Percentiles rank a stretch among this genome's conserved stretches.
Evolutionary conservation across 2,888 invertebrate species (phyloP).

Genomic region (Apotomis turbidana): DNA sequence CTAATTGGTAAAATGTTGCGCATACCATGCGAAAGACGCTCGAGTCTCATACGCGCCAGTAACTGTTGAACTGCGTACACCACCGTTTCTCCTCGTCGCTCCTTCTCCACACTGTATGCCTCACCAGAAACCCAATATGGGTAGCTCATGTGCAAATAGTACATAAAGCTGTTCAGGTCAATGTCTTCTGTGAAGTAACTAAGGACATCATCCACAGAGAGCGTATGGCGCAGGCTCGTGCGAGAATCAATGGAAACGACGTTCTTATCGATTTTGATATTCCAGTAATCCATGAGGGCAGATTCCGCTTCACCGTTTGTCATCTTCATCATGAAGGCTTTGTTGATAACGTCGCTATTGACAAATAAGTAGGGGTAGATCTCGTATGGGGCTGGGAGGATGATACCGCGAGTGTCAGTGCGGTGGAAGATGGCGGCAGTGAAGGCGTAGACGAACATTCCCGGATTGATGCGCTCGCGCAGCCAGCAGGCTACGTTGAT

Average conservation of each 20-base stretch:
- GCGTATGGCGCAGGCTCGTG: conserved; percentile 83
- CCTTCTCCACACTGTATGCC: conserved; percentile 72
- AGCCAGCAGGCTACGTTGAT: conserved; percentile 88
- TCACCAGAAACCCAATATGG: conserved; percentile 88
- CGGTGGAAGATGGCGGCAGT: conserved; percentile 87
- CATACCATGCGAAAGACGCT: conserved; percentile 77
- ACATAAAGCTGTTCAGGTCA: conserved; percentile 89
- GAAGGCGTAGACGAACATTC: conserved; percentile 88
- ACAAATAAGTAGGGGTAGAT: conserved; percentile 91
- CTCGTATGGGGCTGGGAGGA: conserved; percentile 89
- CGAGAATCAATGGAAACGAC: conserved; percentile 87
- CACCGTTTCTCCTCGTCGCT: conserved; percentile 82
- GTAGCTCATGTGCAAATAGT: conserved; percentile 86
- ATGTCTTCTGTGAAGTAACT: conserved; percentile 91
- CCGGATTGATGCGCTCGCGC: conserved; percentile 88
- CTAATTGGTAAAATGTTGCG: conserved; percentile 76
- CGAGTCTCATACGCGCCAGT: conserved; percentile 83
- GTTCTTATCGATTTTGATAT: conserved; percentile 81
- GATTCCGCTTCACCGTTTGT: conserved; percentile 83
- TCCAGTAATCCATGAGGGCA: conserved; percentile 78
- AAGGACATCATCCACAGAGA: conserved; percentile 85
- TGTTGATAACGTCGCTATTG: conserved; percentile 87
- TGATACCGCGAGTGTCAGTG: conserved; percentile 85
- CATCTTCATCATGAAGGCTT: conserved; percentile 86
- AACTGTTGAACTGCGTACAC: conserved; percentile 86